A percentile compares a stretch with the other conserved stretches of the same genome.
Evolutionary conservation across 2,797 vertebrate species (phyloP).

Genomic region (Hapalemur alaotrensis): DNA sequence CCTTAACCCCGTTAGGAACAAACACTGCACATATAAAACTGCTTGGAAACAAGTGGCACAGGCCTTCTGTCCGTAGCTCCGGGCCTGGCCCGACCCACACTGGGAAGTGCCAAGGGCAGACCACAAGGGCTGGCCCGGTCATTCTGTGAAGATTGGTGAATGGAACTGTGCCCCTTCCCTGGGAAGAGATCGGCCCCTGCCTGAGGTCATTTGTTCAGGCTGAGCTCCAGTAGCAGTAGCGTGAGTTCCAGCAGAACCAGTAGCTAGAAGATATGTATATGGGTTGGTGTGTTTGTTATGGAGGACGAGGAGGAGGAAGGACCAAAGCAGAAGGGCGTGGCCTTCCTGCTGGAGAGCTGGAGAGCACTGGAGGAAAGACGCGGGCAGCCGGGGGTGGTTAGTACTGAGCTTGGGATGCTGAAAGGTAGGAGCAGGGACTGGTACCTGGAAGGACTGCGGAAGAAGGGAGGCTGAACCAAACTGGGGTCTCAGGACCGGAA

Average conservation of each 20-base stretch:
- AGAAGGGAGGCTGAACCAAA: neutral
- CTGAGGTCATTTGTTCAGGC: neutral
- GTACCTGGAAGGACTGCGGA: neutral
- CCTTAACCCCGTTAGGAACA: neutral
- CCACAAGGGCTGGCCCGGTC: neutral
- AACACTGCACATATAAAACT: neutral
- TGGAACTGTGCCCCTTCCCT: neutral
- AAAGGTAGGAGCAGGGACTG: neutral
- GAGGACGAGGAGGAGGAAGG: neutral
- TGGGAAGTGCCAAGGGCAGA: neutral
- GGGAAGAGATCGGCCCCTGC: neutral
- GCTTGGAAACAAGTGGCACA: neutral
- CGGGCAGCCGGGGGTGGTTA: neutral
- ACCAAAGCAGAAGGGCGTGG: neutral
- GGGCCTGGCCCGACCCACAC: neutral
- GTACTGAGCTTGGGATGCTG: neutral
- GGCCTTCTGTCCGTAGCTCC: neutral
- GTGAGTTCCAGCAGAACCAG: neutral
- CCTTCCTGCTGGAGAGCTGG: too few species aligned
- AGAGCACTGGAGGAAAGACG: neutral
- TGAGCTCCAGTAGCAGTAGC: neutral
- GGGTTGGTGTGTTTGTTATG: neutral
- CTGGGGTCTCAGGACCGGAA: neutral
- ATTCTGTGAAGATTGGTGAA: neutral
- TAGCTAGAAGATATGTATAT: neutral